Conservation (phyloP, 2,797 vertebrate species). For the Sitta carolinensis region DNA sequence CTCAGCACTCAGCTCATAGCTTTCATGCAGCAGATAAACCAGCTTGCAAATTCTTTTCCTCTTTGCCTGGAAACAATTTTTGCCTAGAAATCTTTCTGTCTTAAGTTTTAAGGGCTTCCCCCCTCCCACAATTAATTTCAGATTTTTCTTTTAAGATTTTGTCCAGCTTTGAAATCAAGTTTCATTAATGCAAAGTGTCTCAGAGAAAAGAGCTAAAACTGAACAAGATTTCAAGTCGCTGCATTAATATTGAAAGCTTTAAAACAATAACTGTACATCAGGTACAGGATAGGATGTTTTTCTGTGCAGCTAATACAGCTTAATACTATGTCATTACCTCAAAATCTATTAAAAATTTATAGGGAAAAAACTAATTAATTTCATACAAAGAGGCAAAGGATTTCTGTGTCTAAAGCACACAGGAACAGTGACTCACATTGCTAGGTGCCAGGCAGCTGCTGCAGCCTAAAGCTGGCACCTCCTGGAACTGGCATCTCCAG, state of each 20-base stretch:
- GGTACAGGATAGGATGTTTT: background rate
- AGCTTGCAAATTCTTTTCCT: background rate
- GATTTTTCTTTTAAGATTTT: background rate
- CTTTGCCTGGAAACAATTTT: background rate
- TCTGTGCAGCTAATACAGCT: background rate
- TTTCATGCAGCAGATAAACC: background rate
- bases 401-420: background rate
- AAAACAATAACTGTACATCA: background rate
- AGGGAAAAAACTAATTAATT: background rate
- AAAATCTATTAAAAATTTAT: background rate
- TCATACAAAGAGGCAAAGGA: background rate
- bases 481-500: background rate
- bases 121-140: background rate
- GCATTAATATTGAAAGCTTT: background rate
- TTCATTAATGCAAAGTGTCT: background rate
- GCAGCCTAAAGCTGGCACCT: background rate
- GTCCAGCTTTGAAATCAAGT: background rate
- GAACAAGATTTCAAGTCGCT: background rate
- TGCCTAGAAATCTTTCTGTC: background rate
- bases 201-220: background rate
- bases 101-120: background rate
- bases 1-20: background rate
- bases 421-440: background rate
- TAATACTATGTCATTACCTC: background rate
- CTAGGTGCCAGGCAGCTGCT: background rate